A percentile compares a stretch with the other conserved stretches of the same genome.
Evolutionary conservation across 2,797 vertebrate genomes (phyloP).

Genomic region (Morelia viridis): DNA sequence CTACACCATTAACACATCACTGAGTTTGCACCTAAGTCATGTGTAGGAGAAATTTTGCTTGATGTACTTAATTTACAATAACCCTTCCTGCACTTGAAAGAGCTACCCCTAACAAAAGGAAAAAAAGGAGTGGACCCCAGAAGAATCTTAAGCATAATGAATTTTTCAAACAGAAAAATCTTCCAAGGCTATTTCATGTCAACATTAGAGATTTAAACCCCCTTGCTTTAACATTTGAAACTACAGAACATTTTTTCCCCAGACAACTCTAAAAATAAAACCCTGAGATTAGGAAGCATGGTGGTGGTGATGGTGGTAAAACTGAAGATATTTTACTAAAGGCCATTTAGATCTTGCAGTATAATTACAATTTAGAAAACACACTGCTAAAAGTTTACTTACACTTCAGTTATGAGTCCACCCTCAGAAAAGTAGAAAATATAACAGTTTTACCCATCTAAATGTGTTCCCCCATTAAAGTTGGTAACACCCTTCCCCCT

Average conservation of each 20-base stretch:
- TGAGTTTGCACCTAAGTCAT: not conserved
- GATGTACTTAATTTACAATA: not conserved
- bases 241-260: not conserved
- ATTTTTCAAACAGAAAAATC: not conserved
- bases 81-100: not conserved
- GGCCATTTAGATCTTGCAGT: not conserved
- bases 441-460: fast-evolving
- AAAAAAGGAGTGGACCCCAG: not conserved
- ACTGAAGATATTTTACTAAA: not conserved
- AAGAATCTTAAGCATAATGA: not conserved
- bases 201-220: not conserved
- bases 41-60: not conserved
- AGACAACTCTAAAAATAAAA: not conserved
- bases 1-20: not conserved
- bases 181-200: not conserved
- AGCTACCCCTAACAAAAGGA: not conserved
- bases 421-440: fast-evolving
- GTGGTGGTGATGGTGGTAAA: not conserved
- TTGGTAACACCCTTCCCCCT: not conserved
- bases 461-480: not conserved
- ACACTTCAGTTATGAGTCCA: not conserved
- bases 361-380: not conserved
- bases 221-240: not conserved
- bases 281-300: not conserved
- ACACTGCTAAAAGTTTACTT: not conserved